Conservation (phyloP, 2,113 vertebrate genomes). For the Callaeas wilsoni region DNA sequence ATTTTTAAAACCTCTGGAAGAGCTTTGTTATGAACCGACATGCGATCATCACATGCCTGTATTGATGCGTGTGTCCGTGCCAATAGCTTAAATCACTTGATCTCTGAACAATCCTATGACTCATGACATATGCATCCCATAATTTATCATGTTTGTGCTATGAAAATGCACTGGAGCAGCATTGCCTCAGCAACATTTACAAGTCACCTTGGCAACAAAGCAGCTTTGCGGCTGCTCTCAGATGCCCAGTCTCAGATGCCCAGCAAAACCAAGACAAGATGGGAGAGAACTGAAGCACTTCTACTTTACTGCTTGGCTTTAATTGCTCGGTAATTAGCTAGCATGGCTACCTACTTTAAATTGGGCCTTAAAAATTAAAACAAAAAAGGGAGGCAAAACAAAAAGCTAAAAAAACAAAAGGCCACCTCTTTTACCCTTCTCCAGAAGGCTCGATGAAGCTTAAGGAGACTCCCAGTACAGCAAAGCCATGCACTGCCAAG, state of each 20-base stretch:
- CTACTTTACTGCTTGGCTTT: background rate
- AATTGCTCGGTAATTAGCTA: background rate
- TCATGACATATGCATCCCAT: conserved; percentile 74
- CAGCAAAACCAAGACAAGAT: conserved; percentile 56
- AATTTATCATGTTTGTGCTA: conserved; percentile 75
- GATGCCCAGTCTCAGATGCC: conserved; percentile 48
- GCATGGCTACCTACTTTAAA: background rate
- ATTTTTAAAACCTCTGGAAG: background rate
- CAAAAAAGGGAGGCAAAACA: background rate
- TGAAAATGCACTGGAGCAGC: conserved; percentile 66
- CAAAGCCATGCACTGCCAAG: background rate
- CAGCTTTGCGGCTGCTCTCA: conserved; percentile 57
- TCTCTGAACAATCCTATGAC: conserved; percentile 72
- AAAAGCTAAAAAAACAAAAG: background rate
- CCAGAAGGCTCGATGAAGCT: background rate
- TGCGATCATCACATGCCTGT: background rate
- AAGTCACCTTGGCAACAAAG: conserved; percentile 76
- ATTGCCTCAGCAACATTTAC: conserved; percentile 80
- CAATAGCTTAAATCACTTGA: conserved; percentile 67
- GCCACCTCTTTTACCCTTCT: background rate
- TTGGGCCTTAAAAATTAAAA: background rate
- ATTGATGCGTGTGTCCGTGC: conserved; percentile 21
- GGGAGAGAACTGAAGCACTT: conserved; percentile 38
- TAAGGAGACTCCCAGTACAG: background rate
- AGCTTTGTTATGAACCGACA: background rate